Conservation (phyloP, 2,888 invertebrate species). For the Lithophane ornitopus region DNA sequence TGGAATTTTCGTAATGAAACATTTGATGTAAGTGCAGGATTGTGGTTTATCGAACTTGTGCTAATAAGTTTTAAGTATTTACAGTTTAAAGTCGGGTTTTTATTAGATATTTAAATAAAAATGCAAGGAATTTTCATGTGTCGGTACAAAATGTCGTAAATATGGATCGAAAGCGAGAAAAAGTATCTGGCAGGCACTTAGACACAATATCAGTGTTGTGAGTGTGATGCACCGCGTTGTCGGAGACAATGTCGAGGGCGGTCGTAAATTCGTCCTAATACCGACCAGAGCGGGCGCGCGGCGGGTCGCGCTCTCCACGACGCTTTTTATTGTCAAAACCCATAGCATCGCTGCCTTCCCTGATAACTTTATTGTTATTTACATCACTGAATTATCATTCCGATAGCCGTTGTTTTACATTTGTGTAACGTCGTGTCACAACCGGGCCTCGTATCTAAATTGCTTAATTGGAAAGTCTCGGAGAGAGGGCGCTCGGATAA, state of each 20-base stretch:
- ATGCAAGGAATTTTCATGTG: conserved; percentile 7
- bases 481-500: conserved; percentile 81
- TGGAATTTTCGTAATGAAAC: conserved; percentile 27
- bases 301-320: conserved; percentile 81
- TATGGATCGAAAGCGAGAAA: conserved; percentile 45
- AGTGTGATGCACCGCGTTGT: conserved; percentile 58
- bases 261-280: conserved; percentile 86
- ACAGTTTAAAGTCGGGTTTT: not conserved
- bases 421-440: conserved; percentile 85
- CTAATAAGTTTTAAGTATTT: conserved; percentile 7
- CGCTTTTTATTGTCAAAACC: conserved; percentile 89
- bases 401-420: conserved; percentile 89
- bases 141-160: conserved; percentile 37
- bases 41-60: conserved; percentile 9
- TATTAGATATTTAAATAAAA: not conserved
- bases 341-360: conserved; percentile 84
- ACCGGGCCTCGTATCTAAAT: conserved; percentile 87
- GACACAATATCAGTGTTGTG: conserved; percentile 57
- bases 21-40: conserved; percentile 18
- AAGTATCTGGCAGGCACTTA: conserved; percentile 51
- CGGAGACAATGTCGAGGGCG: conserved; percentile 70
- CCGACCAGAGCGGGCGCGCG: conserved; percentile 70
- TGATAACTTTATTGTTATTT: conserved; percentile 91
- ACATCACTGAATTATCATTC: conserved; percentile 88
- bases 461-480: conserved; percentile 89